phyloP scores from a whole-genome alignment of 1,140 invertebrate genomes.

The Diorhabda carinulata region DNA sequence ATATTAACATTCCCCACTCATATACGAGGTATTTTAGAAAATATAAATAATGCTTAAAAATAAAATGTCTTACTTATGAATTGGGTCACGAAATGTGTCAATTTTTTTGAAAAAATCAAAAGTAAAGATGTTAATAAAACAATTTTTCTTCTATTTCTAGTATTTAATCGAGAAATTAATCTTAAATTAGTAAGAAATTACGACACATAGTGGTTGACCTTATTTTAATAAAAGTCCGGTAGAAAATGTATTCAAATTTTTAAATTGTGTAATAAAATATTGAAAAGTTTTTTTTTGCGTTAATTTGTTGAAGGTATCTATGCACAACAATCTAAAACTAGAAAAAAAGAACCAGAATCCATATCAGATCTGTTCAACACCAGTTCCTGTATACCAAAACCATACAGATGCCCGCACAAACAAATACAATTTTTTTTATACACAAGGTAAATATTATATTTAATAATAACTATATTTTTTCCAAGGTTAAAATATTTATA shows the following conservation, averaged over 20 bases:
- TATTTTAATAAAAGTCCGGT: neutral
- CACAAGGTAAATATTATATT: constrained; percentile 58
- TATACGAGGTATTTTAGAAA: too few relatives aligned
- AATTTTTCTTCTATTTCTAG: neutral
- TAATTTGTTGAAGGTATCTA: constrained; percentile 35
- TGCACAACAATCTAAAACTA: constrained; percentile 37
- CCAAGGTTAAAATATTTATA: too few relatives aligned
- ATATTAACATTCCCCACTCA: too few relatives aligned
- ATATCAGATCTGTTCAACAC: constrained; percentile 71
- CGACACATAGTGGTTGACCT: neutral
- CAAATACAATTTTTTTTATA: constrained; percentile 81
- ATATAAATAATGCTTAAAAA: too few relatives aligned
- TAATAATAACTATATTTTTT: neutral
- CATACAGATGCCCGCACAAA: constrained; percentile 73
- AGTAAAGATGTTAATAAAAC: too few relatives aligned
- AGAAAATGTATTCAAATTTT: constrained; percentile 3
- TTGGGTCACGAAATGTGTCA: too few relatives aligned
- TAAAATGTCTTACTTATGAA: too few relatives aligned
- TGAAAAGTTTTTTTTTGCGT: neutral
- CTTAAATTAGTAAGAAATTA: neutral
- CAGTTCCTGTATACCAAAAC: constrained; percentile 74
- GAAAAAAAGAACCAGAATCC: constrained; percentile 52
- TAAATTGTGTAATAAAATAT: constrained; percentile 5
- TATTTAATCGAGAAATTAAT: neutral
- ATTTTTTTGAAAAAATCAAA: too few relatives aligned